These are phyloP conservation scores for Geococcyx californianus DNA, from an alignment of 2,113 vertebrate genomes.

Conservation along the genomic window DNA sequence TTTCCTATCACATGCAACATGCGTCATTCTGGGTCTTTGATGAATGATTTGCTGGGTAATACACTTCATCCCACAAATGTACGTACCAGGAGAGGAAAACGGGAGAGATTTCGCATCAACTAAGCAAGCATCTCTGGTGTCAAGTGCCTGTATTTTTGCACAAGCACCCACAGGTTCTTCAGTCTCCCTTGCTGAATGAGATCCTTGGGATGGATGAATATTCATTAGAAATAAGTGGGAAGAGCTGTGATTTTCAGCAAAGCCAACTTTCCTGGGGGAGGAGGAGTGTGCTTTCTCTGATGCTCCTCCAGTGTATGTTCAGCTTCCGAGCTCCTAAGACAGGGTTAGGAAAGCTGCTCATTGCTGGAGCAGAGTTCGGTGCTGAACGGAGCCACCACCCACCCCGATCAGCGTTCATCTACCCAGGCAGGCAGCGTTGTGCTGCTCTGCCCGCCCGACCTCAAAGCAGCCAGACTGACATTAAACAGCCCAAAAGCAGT, in stretches of 20 bases:
- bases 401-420: not conserved
- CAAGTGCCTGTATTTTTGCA: slow-evolving; percentile 19
- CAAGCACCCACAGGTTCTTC: slow-evolving; percentile 36
- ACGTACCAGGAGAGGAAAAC: not conserved
- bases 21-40: not conserved
- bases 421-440: rapidly evolving
- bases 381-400: not conserved
- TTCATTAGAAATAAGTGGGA: slow-evolving; percentile 4
- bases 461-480: rapidly evolving
- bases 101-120: slow-evolving; percentile 10
- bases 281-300: not conserved
- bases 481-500: not conserved
- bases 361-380: rapidly evolving
- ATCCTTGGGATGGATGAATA: not conserved
- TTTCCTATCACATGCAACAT: not conserved
- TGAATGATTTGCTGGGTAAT: not conserved
- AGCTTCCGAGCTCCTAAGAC: not conserved
- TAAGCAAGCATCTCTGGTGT: slow-evolving; percentile 5
- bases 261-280: slow-evolving; percentile 13
- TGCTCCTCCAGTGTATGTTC: not conserved
- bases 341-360: not conserved
- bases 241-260: slow-evolving; percentile 16
- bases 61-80: not conserved
- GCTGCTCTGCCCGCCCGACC: not conserved
- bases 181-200: not conserved